Evolutionary conservation across 2,888 invertebrate species (phyloP), one percentile per base, ranked within the genome.

Genomic region (Leptinotarsa juncta): DNA sequence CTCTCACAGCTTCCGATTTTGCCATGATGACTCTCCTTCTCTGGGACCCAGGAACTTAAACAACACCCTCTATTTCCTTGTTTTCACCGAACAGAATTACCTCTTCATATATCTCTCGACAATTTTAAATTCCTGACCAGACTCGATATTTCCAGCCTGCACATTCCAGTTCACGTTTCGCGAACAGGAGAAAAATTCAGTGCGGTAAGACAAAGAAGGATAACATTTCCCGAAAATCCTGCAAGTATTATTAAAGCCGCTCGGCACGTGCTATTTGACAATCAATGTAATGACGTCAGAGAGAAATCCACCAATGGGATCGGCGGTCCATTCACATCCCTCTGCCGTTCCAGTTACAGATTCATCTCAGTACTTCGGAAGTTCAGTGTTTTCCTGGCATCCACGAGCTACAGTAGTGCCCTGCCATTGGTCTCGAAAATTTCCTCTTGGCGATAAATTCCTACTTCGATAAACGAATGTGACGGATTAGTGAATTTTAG

Each of bases 261-360:
- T 71, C 48, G 49, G 86, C 88, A 90, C 90, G 90, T 90, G 90
- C 90, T 87, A 87, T 87, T 88, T 88, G 90, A 91, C 91, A 92
- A 91, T 91, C 92, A 91, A 92, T 92, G 91, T 90, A 86, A 91
- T 93, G 93, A 94, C 94, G 94, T 93, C 93, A 93, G 91, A 80
- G 83, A 80, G 81, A 80, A 76, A 83, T 85, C 85, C 85, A 88
- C 93, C 93, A 93, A 93, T 93, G 88, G 84, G 86, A 82, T 84
- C 83, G 81, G 87, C 86, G 90, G 89, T 91, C 92, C 93, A 93
- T 93, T 93, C 93, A 93, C 88, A 23, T 87, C 87, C 86, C 85
- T 81, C 83, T 83, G 82, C 84, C 83, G 82, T 83, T 75, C 75
- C 66, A 65, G 86, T 83, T 82, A 83, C 85, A 87, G 87, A 87